These are phyloP conservation scores for Baryphthengus martii DNA, from an alignment of 2,113 vertebrate species.

Conservation along the genomic window DNA sequence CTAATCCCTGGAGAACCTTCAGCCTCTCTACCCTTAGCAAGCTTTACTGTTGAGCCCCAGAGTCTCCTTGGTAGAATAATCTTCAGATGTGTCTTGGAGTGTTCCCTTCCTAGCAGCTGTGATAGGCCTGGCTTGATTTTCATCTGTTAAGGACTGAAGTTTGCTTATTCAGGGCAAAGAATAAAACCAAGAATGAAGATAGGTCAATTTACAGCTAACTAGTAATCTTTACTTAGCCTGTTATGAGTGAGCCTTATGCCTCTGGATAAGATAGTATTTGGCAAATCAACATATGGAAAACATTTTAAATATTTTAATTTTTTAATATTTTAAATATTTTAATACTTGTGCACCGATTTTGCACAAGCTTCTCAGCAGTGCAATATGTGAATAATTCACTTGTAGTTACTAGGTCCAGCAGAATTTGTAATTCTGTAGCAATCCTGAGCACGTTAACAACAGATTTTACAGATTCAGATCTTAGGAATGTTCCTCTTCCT, in stretches of 20 bases:
- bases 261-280: not conserved
- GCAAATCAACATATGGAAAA: not conserved
- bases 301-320: too few relatives aligned
- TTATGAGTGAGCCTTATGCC: not conserved
- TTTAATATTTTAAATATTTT: too few relatives aligned
- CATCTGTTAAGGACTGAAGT: not conserved
- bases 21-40: not conserved
- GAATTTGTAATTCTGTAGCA: not conserved
- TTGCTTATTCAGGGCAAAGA: not conserved
- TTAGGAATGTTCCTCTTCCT: not conserved
- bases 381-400: not conserved
- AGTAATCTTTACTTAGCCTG: not conserved
- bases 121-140: not conserved
- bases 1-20: not conserved
- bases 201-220: not conserved
- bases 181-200: not conserved
- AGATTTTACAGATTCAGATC: not conserved
- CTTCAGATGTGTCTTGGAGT: not conserved
- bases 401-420: not conserved
- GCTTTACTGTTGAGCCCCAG: not conserved
- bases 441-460: not conserved
- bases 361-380: not conserved
- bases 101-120: not conserved
- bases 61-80: not conserved
- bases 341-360: too few relatives aligned